A percentile compares a stretch with the other conserved stretches of the same genome.
These are phyloP conservation scores for Cyanoliseus patagonus DNA, from an alignment of 2,113 vertebrate species.

Conservation along the genomic window DNA sequence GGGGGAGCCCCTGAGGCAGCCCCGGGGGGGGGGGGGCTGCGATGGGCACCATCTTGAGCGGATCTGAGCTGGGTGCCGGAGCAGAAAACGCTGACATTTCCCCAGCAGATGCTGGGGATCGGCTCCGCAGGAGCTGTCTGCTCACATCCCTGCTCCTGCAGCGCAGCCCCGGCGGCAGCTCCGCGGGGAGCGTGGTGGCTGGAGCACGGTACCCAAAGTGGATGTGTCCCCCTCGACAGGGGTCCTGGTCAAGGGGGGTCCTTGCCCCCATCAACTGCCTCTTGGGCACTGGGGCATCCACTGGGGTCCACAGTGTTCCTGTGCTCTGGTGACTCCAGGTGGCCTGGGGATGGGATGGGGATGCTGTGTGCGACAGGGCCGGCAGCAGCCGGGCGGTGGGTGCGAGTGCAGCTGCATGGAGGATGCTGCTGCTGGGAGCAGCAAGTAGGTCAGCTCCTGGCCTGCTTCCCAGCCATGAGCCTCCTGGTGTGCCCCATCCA, in stretches of 20 bases:
- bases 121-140: constrained; percentile 28
- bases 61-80: constrained; percentile 25
- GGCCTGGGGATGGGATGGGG: not conserved
- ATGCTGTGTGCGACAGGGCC: accelerated
- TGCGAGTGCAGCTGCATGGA: not conserved
- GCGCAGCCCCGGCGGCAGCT: not conserved
- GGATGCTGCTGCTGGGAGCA: not conserved
- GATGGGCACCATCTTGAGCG: constrained; percentile 54
- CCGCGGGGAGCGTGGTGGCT: accelerated
- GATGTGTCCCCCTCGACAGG: accelerated
- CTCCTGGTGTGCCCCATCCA: not conserved
- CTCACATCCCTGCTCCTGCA: not conserved
- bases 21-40: not conserved
- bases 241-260: not conserved
- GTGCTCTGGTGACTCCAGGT: accelerated
- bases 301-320: accelerated
- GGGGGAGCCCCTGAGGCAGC: not conserved
- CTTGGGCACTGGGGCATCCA: accelerated
- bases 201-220: accelerated
- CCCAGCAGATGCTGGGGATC: constrained; percentile 43
- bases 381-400: accelerated
- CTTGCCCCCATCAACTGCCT: accelerated
- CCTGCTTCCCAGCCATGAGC: not conserved
- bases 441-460: constrained; percentile 55
- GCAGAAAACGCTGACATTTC: constrained; percentile 48